Conservation (phyloP, 2,113 vertebrate species). For the Amia ocellicauda region DNA sequence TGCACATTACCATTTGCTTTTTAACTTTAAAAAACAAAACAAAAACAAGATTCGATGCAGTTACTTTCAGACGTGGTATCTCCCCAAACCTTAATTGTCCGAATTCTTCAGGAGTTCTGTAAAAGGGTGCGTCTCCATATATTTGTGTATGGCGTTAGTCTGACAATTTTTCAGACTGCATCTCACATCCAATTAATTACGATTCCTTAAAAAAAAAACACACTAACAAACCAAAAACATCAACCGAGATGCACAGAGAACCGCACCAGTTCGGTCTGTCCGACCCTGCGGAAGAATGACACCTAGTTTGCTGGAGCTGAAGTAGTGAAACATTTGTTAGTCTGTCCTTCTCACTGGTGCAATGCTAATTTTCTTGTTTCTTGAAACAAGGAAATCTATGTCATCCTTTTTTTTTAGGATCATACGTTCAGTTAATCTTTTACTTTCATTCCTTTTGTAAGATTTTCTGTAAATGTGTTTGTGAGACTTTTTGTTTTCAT, state of each 20-base stretch:
- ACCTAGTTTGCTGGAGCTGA: background rate
- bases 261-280: background rate
- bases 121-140: background rate
- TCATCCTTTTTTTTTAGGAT: conserved; percentile 4
- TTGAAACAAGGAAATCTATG: background rate
- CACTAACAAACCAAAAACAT: no score
- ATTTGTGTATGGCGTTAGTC: background rate
- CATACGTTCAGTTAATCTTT: conserved; percentile 23
- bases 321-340: background rate
- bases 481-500: conserved; percentile 30
- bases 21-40: no score
- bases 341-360: background rate
- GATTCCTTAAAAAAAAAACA: no score
- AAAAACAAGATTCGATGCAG: no score
- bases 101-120: no score
- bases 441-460: conserved; percentile 22
- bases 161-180: background rate
- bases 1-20: no score
- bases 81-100: no score
- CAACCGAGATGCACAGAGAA: background rate
- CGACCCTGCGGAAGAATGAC: background rate
- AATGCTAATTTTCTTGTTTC: background rate
- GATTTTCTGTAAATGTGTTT: conserved; percentile 41
- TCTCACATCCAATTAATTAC: background rate
- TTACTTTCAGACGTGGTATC: no score